Percentiles rank a stretch among this genome's conserved stretches.
These are phyloP conservation scores for Acrocephalus scirpaceus DNA, from an alignment of 2,797 vertebrate species.

Conservation along the genomic window DNA sequence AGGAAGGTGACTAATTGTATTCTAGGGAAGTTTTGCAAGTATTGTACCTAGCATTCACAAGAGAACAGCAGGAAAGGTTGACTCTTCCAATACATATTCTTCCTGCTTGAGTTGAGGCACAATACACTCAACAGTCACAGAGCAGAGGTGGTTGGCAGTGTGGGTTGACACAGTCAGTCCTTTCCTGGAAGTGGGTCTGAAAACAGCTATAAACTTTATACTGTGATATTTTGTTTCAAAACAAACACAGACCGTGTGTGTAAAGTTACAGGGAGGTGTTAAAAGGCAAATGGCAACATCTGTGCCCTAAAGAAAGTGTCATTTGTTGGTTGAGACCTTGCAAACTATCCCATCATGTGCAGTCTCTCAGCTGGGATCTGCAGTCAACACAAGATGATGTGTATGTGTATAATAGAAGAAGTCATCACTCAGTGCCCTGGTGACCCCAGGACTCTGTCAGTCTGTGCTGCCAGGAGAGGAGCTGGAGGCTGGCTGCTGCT, in stretches of 20 bases:
- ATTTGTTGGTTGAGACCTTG: not conserved
- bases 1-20: not conserved
- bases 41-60: not conserved
- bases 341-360: not conserved
- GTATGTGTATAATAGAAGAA: not conserved
- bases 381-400: not conserved
- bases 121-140: not conserved
- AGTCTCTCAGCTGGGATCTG: not conserved
- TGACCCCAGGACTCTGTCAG: not conserved
- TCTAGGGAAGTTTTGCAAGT: not conserved
- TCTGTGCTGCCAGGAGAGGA: not conserved
- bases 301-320: constrained; percentile 43
- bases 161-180: not conserved
- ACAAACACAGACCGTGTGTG: constrained; percentile 60
- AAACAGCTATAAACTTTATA: constrained; percentile 51
- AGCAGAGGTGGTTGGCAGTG: not conserved
- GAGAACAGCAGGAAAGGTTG: not conserved
- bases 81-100: not conserved
- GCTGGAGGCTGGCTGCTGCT: not conserved
- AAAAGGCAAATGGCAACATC: constrained; percentile 66
- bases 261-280: constrained; percentile 66
- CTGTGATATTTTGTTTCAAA: constrained; percentile 61
- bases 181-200: constrained; percentile 68
- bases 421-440: not conserved
- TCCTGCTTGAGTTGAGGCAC: not conserved